These are phyloP conservation scores for Montipora efflorescens DNA, from an alignment of 64 coral and sea anemone genomes.

Conservation along the genomic window DNA sequence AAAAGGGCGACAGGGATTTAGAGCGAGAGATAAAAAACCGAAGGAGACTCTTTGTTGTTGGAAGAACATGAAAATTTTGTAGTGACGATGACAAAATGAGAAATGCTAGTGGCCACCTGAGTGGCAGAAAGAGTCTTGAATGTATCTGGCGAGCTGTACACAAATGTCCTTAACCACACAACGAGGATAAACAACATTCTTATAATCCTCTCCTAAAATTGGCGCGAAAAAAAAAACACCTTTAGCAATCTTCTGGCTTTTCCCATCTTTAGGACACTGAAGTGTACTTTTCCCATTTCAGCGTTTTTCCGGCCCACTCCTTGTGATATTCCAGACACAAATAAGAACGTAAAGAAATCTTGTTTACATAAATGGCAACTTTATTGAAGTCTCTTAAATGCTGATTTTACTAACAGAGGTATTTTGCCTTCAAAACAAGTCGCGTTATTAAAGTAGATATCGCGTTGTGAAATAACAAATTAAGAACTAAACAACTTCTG, in stretches of 20 bases:
- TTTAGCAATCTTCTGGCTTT: background rate
- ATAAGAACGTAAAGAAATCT: background rate
- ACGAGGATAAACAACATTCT: background rate
- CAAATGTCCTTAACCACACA: background rate
- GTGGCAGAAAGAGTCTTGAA: background rate
- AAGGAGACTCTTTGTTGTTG: too few species aligned
- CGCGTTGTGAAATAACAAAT: background rate
- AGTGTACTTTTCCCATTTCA: background rate
- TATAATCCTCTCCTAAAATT: background rate
- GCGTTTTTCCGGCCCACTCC: background rate
- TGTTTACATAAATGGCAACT: background rate
- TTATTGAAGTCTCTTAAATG: background rate
- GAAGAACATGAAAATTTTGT: too few species aligned
- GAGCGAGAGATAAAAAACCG: too few species aligned
- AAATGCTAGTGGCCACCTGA: background rate
- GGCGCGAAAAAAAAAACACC: background rate
- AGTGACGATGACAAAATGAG: too few species aligned
- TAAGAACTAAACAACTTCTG: background rate
- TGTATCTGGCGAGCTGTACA: background rate
- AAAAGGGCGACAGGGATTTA: too few species aligned
- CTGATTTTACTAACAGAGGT: background rate
- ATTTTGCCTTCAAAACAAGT: background rate
- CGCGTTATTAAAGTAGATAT: background rate
- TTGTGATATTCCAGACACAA: background rate
- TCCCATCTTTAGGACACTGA: background rate